Conservation (phyloP, 2,888 invertebrate genomes). For the Listrodromus nycthemerus region DNA sequence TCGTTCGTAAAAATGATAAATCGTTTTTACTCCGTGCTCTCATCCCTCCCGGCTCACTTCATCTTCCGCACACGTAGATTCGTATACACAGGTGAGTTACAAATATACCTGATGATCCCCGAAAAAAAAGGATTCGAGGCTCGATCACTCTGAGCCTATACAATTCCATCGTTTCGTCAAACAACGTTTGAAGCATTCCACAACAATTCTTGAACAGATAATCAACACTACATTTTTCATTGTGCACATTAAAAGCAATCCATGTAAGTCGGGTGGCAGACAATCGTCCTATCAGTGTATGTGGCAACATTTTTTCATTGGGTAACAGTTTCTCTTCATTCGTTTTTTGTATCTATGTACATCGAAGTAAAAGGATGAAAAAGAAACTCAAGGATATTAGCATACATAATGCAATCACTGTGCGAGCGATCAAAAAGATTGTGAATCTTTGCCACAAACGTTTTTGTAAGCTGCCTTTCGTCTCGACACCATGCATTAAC, state of each 20-base stretch:
- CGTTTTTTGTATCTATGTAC: slow-evolving; percentile 2
- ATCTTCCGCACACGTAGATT: neutral
- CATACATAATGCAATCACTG: slow-evolving; percentile 17
- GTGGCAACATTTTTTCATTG: slow-evolving; percentile 15
- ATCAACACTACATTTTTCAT: slow-evolving; percentile 2
- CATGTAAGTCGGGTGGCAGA: neutral
- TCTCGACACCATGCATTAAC: neutral
- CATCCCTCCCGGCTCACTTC: too few relatives aligned
- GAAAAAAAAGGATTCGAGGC: neutral
- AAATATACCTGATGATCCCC: neutral
- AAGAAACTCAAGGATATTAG: neutral
- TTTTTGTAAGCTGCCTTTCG: neutral
- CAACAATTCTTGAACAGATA: neutral
- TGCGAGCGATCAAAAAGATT: neutral
- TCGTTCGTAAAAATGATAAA: neutral
- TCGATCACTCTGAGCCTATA: neutral
- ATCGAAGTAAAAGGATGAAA: slow-evolving; percentile 2
- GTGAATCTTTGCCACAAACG: neutral
- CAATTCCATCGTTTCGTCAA: slow-evolving; percentile 6
- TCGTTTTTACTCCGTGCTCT: too few relatives aligned
- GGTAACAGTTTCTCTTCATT: slow-evolving; percentile 15
- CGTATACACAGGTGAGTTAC: neutral
- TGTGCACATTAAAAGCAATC: neutral
- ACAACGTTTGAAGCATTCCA: slow-evolving; percentile 5
- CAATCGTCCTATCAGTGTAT: neutral